phyloP scores from a whole-genome alignment of 2,888 invertebrate species.

The Phengaris alcon region DNA sequence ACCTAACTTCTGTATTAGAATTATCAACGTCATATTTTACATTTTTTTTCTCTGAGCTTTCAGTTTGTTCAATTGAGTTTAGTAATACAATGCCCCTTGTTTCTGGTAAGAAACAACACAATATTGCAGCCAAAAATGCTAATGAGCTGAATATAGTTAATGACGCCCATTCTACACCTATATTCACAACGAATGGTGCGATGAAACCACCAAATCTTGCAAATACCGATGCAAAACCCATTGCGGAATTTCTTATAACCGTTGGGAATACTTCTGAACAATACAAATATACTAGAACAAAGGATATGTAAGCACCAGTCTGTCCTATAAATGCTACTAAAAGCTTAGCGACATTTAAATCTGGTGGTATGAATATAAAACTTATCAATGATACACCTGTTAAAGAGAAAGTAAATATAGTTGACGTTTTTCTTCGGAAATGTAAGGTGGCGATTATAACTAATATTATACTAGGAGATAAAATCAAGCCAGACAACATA shows the following conservation, averaged over 20 bases:
- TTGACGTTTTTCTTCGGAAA: constrained; percentile 56
- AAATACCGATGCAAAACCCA: constrained; percentile 85
- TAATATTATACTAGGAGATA: constrained; percentile 55
- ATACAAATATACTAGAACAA: constrained; percentile 84
- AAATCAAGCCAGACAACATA: constrained; percentile 80
- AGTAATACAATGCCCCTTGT: constrained; percentile 61
- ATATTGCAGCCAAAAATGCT: constrained; percentile 56
- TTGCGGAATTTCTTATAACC: constrained; percentile 86
- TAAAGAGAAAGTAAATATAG: constrained; percentile 53
- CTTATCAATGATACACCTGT: constrained; percentile 58
- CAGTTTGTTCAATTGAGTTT: constrained; percentile 63
- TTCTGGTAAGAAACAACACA: constrained; percentile 64
- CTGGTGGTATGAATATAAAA: constrained; percentile 58
- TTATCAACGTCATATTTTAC: constrained; percentile 30
- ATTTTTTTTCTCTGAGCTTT: constrained; percentile 39
- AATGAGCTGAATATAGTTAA: constrained; percentile 60
- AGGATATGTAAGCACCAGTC: constrained; percentile 84
- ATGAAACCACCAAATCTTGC: constrained; percentile 84
- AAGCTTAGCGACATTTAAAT: constrained; percentile 70
- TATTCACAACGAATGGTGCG: constrained; percentile 83
- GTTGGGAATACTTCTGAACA: constrained; percentile 90
- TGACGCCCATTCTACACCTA: constrained; percentile 63
- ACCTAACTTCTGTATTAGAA: background rate
- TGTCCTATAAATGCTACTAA: constrained; percentile 86
- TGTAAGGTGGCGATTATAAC: constrained; percentile 56